Base-by-base conservation (phyloP, 1,140 invertebrate species). In the Luehdorfia chinensis region DNA sequence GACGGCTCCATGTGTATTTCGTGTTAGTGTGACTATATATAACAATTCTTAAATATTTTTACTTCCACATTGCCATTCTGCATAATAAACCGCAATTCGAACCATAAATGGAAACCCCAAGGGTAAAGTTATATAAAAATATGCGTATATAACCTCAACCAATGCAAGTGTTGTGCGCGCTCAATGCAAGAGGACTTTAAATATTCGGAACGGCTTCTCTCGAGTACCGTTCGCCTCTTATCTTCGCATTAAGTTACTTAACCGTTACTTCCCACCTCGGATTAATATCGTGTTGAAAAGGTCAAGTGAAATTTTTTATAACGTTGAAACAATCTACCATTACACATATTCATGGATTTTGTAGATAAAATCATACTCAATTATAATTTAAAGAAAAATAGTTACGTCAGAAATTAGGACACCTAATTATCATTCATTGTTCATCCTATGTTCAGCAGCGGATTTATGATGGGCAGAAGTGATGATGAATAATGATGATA, bases 151-250 rank as follows among this genome's bases (percentile, higher is more conserved):
- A 21, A 21, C 19, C 19, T 21, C 6, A 3, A 6, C 2, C 19
- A 3, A 3, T 21, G 19, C 19, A 21, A 6, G 19, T n/a, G n/a
- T n/a, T n/a, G 19, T 21, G 19, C 19, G 19, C 6, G 19, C 6
- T 21, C 19, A 21, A 21, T 23, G 34, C 13, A 28, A 43, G 1
- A 30, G 8, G 12, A 18, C 6, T 43, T 28, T 41, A 28, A 43
- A 43, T 43, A 28, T 41, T 27, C 21, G 21, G 14, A 43, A 16
- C 23, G n/a, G 41, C 37, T 36, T 36, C 34, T 50, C 48, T 53
- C 50, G 57, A 68, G 59, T 58, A 62, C 66, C 65, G 63, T 63
- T 50, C 19, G 32, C 36, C 56, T 59, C 39, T 68, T 68, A 68
- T 65, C 58, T 61, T 59, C 51, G 59, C 49, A 59, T 63, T 56